Percentiles rank a stretch among this genome's conserved stretches.
These are phyloP conservation scores for Bubo bubo DNA, from an alignment of 2,113 vertebrate species.

Conservation along the genomic window DNA sequence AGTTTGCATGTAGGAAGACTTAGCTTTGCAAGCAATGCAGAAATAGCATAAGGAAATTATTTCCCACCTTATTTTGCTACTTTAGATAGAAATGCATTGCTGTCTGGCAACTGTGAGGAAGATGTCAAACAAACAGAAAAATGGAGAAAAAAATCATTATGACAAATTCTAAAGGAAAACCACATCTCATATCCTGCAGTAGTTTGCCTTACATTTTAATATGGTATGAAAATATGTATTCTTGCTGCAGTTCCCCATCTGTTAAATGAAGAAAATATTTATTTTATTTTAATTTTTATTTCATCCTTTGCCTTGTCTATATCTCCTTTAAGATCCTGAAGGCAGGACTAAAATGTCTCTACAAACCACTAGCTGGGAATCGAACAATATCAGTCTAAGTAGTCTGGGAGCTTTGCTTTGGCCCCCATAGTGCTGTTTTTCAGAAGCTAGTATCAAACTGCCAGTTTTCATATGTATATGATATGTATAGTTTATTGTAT, in stretches of 20 bases:
- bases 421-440: not conserved
- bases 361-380: not conserved
- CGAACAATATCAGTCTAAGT: not conserved
- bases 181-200: not conserved
- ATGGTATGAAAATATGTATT: not conserved
- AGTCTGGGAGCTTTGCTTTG: not conserved
- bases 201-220: not conserved
- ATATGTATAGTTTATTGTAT: not conserved
- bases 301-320: not conserved
- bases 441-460: not conserved
- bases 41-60: conserved; percentile 10
- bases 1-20: conserved; percentile 28
- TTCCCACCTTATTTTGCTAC: conserved; percentile 41
- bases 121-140: not conserved
- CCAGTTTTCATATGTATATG: not conserved
- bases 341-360: not conserved
- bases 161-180: not conserved
- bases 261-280: not conserved
- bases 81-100: not conserved
- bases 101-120: not conserved
- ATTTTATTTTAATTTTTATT: not conserved
- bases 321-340: not conserved
- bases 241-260: not conserved
- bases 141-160: not conserved
- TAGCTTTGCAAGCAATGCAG: not conserved